Percentiles rank a stretch among this genome's conserved stretches.
Evolutionary conservation across 2,113 vertebrate species (phyloP).

Genomic region (Dromiciops gliroides): DNA sequence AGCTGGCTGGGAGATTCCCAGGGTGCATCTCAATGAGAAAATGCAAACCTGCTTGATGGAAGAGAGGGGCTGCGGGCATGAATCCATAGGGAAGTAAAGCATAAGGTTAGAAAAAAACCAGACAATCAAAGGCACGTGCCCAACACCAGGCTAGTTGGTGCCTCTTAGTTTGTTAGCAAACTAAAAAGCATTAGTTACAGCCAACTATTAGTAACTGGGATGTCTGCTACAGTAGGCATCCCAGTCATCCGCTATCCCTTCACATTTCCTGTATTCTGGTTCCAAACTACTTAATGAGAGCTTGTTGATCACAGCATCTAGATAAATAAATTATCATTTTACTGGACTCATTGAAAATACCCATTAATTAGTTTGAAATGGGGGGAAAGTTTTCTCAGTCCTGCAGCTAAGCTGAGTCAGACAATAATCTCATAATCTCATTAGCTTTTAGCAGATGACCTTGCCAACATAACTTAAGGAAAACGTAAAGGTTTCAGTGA

Average conservation of each 20-base stretch:
- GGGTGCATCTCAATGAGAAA: neutral
- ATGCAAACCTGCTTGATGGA: conserved; percentile 5
- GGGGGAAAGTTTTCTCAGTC: neutral
- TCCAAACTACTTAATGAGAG: conserved; percentile 24
- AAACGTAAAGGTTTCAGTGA: neutral
- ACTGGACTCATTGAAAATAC: conserved; percentile 17
- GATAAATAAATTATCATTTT: conserved; percentile 44
- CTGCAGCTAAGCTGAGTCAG: neutral
- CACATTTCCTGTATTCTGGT: neutral
- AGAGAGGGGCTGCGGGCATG: neutral
- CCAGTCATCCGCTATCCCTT: neutral
- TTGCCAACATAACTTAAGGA: neutral
- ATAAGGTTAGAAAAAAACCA: neutral
- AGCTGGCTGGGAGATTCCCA: conserved; percentile 42
- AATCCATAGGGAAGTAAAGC: neutral
- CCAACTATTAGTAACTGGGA: neutral
- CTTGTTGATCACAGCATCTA: conserved; percentile 37
- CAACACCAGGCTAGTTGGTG: neutral
- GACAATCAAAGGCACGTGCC: neutral
- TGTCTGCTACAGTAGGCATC: neutral
- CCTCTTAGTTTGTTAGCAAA: neutral
- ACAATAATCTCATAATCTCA: conserved; percentile 47
- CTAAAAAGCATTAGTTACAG: neutral
- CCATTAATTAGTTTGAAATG: conserved; percentile 45
- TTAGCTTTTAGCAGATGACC: neutral